Base-by-base conservation (phyloP, 1,140 invertebrate genomes). In the Rhyzopertha dominica region DNA sequence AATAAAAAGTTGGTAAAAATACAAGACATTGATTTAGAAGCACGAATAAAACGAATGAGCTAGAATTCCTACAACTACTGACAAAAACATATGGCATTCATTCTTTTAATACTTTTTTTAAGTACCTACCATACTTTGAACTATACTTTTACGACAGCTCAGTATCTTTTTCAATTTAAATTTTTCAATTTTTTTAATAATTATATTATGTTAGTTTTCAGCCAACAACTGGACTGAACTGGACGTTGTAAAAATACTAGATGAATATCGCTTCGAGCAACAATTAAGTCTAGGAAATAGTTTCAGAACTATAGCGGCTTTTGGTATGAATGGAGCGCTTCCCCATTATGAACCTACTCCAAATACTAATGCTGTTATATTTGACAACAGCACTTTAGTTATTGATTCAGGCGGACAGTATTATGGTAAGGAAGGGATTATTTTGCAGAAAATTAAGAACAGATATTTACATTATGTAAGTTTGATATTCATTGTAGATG, bases 271-370 rank as follows among this genome's bases (percentile, higher is more conserved):
- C 5, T 73, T 75, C n/a, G 80, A 81, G 32, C 84, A 88, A 61
- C 70, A 75, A 37, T 68, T 71, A 41, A 84, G 77, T 67, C 75
- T 74, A 43, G 87, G 89, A 0, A 72, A 87, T 19, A 74, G 83
- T 5, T 95, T 98, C 72, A 72, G 79, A 18, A 97, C 95, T 0
- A 92, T 96, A 32, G 90, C 87, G 2, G 90, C 84, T 1, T 92
- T 84, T 58, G 95, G 92, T 0, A 69, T 84, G 8, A 89, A 97
- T 70, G 89, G 79, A 0, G 91, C 95, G 0, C 74, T 93, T 20
- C 90, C 95, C 4, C 93, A 97, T 66, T 99, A 99, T 66, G 77
- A 79, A 46, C 83, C 89, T 0, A 82, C 76, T 10, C 77, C 79
- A 45, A 77, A 78, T 14, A 90, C 89, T 5, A 83, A 87, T 59